Percentiles rank a stretch among this genome's conserved stretches.
Conservation (phyloP, 2,888 invertebrate species). For the Deilephila elpenor region DNA sequence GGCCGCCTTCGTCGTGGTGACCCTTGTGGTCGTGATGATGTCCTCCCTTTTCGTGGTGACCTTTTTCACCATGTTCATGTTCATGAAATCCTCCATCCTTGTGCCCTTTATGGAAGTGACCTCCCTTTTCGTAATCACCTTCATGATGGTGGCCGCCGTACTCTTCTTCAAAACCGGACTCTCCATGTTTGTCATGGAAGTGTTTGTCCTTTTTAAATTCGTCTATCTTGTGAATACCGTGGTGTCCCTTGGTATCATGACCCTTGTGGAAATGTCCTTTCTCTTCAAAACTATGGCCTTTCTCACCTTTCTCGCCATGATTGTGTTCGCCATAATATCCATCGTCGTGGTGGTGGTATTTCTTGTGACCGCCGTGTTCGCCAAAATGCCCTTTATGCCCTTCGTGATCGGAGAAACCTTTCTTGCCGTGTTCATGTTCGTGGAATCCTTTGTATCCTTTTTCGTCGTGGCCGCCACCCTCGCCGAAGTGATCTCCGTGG, state of each 20-base stretch:
- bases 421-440: conserved; percentile 87
- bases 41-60: conserved; percentile 90
- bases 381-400: conserved; percentile 85
- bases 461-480: conserved; percentile 87
- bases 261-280: conserved; percentile 91
- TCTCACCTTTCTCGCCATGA: conserved; percentile 87
- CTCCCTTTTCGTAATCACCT: conserved; percentile 91
- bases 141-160: conserved; percentile 91
- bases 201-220: conserved; percentile 94
- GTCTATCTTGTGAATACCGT: conserved; percentile 92
- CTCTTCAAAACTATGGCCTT: conserved; percentile 82
- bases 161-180: conserved; percentile 91
- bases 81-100: conserved; percentile 90
- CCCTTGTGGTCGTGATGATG: conserved; percentile 91
- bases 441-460: conserved; percentile 89
- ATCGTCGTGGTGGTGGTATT: conserved; percentile 86
- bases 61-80: conserved; percentile 91
- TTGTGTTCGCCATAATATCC: conserved; percentile 87
- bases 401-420: conserved; percentile 89
- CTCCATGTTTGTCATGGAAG: conserved; percentile 94
- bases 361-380: conserved; percentile 86
- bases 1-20: conserved; percentile 90
- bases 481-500: conserved; percentile 85
- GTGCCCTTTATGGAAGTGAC: conserved; percentile 91
- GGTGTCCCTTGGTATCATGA: conserved; percentile 93